Conservation (phyloP, 1,140 invertebrate genomes). For the Choristoneura fumiferana region DNA sequence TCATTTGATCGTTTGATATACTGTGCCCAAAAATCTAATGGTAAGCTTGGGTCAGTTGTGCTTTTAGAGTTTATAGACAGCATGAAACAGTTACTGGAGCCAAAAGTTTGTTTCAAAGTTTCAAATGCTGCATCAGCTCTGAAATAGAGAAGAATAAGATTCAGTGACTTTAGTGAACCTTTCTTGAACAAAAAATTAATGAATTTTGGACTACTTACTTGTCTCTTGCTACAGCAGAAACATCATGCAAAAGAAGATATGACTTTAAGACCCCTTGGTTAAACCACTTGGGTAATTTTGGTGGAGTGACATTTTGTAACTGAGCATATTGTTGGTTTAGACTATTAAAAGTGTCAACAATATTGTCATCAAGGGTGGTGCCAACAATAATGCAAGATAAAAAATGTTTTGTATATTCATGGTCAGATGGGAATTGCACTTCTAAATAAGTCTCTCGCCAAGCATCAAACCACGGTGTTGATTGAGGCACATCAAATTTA, state of each 20-base stretch:
- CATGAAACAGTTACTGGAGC: conserved; percentile 90
- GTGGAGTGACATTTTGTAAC: conserved; percentile 85
- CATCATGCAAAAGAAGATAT: conserved; percentile 94
- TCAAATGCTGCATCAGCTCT: conserved; percentile 92
- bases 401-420: conserved; percentile 97
- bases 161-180: not conserved
- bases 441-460: conserved; percentile 95
- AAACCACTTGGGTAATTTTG: conserved; percentile 95
- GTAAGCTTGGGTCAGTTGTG: conserved; percentile 78
- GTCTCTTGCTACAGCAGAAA: conserved; percentile 55
- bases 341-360: conserved; percentile 87
- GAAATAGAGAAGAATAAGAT: conserved; percentile 46
- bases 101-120: conserved; percentile 91
- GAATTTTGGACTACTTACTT: conserved; percentile 45
- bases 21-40: conserved; percentile 91
- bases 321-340: conserved; percentile 89
- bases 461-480: conserved; percentile 97
- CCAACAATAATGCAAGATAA: conserved; percentile 94
- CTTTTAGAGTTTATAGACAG: conserved; percentile 91
- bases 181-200: conserved; percentile 21
- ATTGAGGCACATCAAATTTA: conserved; percentile 83
- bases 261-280: conserved; percentile 90
- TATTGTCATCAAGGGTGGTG: conserved; percentile 89
- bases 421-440: conserved; percentile 93
- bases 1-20: conserved; percentile 84